Base-by-base conservation (phyloP, 2,797 vertebrate genomes). In the Sylvia borin region DNA sequence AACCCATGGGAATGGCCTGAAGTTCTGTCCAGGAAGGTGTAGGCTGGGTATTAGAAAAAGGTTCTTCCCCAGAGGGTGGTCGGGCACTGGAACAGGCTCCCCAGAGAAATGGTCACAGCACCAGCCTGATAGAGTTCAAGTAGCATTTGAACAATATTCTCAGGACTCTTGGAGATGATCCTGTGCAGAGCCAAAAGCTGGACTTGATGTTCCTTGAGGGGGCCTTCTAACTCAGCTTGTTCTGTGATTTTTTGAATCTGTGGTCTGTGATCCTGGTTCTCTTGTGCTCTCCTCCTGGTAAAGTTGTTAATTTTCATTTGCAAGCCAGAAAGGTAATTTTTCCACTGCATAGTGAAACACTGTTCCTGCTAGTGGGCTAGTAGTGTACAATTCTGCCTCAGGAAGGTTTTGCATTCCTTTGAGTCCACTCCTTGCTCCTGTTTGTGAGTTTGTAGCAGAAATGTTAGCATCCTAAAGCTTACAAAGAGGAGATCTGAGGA, bases 51-150 rank as follows among this genome's bases (percentile, higher is more conserved):
- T n/a, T n/a, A n/a, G n/a, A n/a, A n/a, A n/a, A n/a, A n/a, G n/a
- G n/a, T n/a, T 18, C 6, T 43, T 43, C 14, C 11, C 3, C 18
- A 43, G 22, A 1, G 7, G 31, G 15, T 9, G 11, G 8, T 1
- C 32, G 36, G 22, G 15, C 8, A 19, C 32, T 43, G 22, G 21
- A 50, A 32, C 21, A 53, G 38, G 20, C 9, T 51, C 26, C 31
- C 7, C 26, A 12, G 32, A 36, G 14, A 43, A 36, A 11, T 43
- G 22, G 26, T 50, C 22, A 22, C 71, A 85, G 18, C 27, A 58
- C 2, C 4, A 36, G 12, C 32, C 26, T 10, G 36, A 40, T 9
- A 48, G 20, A 31, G 17, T 5, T 66, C 21, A 43, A 66, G 36
- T 3, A 58, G 32, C 14, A 13, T 51, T 75, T 36, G 32, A 40